Evolutionary conservation across 2,888 invertebrate species (phyloP).

Genomic region (Catonia carolina): DNA sequence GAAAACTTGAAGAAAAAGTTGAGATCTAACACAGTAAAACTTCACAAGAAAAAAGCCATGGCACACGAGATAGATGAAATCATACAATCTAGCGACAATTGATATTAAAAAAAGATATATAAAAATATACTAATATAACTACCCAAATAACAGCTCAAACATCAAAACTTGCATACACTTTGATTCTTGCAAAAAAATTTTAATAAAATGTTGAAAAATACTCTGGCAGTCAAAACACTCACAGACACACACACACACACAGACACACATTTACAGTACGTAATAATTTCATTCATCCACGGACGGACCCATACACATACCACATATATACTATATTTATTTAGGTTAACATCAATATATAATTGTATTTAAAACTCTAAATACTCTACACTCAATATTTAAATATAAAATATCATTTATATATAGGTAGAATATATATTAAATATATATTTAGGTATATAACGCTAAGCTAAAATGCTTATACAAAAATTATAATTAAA

Average conservation of each 20-base stretch:
- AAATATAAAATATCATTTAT: constrained; percentile 20
- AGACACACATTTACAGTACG: constrained; percentile 14
- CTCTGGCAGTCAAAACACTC: too few species aligned
- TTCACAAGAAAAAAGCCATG: background rate
- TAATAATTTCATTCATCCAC: constrained; percentile 15
- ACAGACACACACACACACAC: constrained; percentile 5
- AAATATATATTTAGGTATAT: constrained; percentile 19
- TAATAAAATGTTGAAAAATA: too few species aligned
- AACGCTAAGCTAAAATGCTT: constrained; percentile 17
- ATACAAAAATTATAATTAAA: constrained; percentile 1
- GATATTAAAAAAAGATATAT: constrained; percentile 6
- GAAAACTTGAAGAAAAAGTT: too few species aligned
- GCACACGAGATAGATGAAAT: too few species aligned
- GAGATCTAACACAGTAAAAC: too few species aligned
- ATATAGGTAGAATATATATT: constrained; percentile 12
- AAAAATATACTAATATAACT: constrained; percentile 15
- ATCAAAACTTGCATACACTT: background rate
- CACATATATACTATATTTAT: constrained; percentile 22
- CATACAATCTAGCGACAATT: background rate
- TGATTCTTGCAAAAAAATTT: too few species aligned
- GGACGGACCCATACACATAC: constrained; percentile 26
- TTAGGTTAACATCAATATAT: constrained; percentile 1
- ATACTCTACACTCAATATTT: constrained; percentile 17
- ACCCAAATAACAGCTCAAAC: background rate
- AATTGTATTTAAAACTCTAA: constrained; percentile 19